Evolutionary conservation across 2,113 vertebrate genomes (phyloP).

Genomic region (Benitochromis conjunctus): DNA sequence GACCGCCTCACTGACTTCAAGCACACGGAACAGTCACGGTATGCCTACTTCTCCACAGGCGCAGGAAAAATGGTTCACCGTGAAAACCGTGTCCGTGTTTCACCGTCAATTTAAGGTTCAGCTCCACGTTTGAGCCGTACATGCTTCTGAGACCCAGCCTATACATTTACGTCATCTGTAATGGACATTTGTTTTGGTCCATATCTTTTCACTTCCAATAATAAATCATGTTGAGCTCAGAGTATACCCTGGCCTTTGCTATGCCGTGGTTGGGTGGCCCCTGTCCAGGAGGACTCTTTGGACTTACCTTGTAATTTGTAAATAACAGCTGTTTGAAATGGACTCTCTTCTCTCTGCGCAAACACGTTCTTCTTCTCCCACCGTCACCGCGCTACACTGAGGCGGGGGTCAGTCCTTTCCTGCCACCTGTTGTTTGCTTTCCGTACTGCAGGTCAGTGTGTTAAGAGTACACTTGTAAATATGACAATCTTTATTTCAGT

Average conservation of each 20-base stretch:
- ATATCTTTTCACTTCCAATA: background rate
- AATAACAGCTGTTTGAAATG: background rate
- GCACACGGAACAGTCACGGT: background rate
- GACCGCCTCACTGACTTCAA: background rate
- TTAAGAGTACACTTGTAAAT: background rate
- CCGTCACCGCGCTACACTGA: too few species aligned
- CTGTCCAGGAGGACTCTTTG: background rate
- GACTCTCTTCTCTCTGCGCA: background rate
- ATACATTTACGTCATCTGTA: background rate
- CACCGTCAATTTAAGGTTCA: background rate
- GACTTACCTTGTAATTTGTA: background rate
- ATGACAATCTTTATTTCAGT: background rate
- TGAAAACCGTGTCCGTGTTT: background rate
- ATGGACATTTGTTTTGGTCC: background rate
- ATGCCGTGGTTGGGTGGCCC: background rate
- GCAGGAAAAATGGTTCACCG: background rate
- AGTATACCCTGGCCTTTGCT: background rate
- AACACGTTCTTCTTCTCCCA: slow-evolving; percentile 12
- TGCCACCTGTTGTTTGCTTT: background rate
- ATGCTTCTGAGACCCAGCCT: background rate
- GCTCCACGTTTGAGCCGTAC: background rate
- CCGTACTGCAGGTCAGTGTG: background rate
- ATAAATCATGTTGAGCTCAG: background rate
- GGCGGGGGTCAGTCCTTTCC: background rate
- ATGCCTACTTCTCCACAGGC: background rate